phyloP scores from a whole-genome alignment of 1,140 invertebrate species.

The Eriosoma lanigerum region DNA sequence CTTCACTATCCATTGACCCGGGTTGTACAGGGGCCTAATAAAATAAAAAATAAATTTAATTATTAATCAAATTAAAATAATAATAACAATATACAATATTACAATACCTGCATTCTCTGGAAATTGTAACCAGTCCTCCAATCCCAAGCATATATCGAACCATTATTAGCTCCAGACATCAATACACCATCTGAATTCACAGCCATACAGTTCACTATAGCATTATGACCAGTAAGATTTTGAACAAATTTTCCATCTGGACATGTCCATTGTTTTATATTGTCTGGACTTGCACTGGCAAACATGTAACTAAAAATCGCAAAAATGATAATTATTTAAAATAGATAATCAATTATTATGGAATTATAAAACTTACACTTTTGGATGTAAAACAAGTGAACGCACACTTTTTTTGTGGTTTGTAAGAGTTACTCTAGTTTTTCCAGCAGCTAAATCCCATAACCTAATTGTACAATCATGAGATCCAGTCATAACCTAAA shows the following conservation, averaged over 20 bases:
- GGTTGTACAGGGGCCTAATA: slow-evolving; percentile 89
- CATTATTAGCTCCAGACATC: slow-evolving; percentile 98
- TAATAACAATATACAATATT: no score
- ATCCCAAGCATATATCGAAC: slow-evolving; percentile 98
- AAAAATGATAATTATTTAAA: slow-evolving; percentile 45
- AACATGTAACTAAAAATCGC: slow-evolving; percentile 79
- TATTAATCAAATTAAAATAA: not conserved
- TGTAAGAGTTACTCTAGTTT: slow-evolving; percentile 90
- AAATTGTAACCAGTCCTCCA: slow-evolving; percentile 99
- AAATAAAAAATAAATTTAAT: no score
- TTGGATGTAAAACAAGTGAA: slow-evolving; percentile 87
- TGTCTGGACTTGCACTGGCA: slow-evolving; percentile 96
- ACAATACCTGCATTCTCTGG: slow-evolving; percentile 72
- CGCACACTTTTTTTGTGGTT: slow-evolving; percentile 99
- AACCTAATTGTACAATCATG: slow-evolving; percentile 86
- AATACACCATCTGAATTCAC: slow-evolving; percentile 93
- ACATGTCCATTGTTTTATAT: slow-evolving; percentile 99
- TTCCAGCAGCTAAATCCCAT: slow-evolving; percentile 97
- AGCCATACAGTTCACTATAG: slow-evolving; percentile 95
- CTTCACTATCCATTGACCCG: slow-evolving; percentile 99
- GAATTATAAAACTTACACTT: slow-evolving; percentile 63
- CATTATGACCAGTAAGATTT: slow-evolving; percentile 95
- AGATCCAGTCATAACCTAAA: slow-evolving; percentile 74
- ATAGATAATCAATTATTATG: not conserved
- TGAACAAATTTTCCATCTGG: slow-evolving; percentile 98